Conservation (phyloP, 1,140 invertebrate genomes). For the Triops longicaudatus region DNA sequence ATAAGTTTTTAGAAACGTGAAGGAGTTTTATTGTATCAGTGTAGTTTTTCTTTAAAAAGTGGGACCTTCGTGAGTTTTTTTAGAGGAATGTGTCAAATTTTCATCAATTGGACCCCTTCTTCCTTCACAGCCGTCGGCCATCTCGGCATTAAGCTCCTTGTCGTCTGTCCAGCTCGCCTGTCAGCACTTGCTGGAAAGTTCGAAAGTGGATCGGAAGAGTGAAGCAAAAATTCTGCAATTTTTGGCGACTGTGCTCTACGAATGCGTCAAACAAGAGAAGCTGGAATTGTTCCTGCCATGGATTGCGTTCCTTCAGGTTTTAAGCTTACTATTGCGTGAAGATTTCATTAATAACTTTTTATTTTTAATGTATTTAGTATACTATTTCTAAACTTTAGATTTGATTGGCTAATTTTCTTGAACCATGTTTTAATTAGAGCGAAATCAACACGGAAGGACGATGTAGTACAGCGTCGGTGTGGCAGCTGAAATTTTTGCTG, state of each 20-base stretch:
- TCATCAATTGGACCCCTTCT: too few species aligned
- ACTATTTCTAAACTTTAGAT: too few species aligned
- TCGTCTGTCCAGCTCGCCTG: slow-evolving; percentile 35
- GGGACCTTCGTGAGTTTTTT: too few species aligned
- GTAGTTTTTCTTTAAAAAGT: too few species aligned
- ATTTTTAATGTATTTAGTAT: neutral
- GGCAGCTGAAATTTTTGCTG: slow-evolving; percentile 56
- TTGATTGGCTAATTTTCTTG: too few species aligned
- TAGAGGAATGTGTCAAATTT: too few species aligned
- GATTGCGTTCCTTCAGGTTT: slow-evolving; percentile 58
- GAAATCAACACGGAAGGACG: slow-evolving; percentile 41
- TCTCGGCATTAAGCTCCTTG: slow-evolving; percentile 18
- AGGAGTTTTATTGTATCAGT: too few species aligned
- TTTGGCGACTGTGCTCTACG: slow-evolving; percentile 67
- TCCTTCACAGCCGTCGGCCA: neutral
- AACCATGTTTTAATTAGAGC: too few species aligned
- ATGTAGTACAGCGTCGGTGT: slow-evolving; percentile 48
- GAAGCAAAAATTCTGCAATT: slow-evolving; percentile 55
- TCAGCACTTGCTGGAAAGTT: slow-evolving; percentile 50
- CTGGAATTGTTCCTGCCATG: slow-evolving; percentile 65
- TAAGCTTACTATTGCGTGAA: slow-evolving; percentile 33
- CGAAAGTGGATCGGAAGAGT: slow-evolving; percentile 29
- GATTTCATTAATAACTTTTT: neutral
- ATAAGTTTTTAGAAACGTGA: too few species aligned
- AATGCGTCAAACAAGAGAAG: slow-evolving; percentile 78